phyloP scores from a whole-genome alignment of 1,140 invertebrate genomes.

The Zaprionus vittiger region DNA sequence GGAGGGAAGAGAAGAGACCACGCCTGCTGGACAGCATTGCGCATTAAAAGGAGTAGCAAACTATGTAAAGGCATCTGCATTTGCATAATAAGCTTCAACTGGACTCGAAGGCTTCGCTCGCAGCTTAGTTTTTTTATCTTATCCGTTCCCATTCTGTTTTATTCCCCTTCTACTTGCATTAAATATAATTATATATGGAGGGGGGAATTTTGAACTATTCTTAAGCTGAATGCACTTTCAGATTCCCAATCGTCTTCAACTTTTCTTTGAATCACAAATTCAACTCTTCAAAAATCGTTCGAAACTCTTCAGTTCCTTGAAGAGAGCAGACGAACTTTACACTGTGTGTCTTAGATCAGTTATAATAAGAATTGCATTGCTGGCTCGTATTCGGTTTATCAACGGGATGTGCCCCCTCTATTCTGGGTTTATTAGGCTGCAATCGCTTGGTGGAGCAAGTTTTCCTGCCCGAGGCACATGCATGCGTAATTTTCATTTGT shows the following conservation, averaged over 20 bases:
- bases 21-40: constrained; percentile 6
- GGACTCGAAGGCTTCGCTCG: constrained; percentile 58
- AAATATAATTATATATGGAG: background rate
- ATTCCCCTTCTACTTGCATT: background rate
- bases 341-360: background rate
- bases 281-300: background rate
- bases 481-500: constrained; percentile 44
- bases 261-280: too few species aligned
- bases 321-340: background rate
- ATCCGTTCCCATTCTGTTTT: constrained; percentile 8
- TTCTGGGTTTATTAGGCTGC: background rate
- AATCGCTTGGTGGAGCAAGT: background rate
- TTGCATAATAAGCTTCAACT: constrained; percentile 70
- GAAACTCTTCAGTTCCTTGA: background rate
- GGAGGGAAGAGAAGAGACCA: background rate
- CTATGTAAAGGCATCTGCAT: constrained; percentile 56
- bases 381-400: background rate
- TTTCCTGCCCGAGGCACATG: constrained; percentile 7
- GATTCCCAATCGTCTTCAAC: too few species aligned
- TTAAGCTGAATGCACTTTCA: too few species aligned
- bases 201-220: background rate
- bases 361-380: background rate
- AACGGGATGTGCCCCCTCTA: background rate
- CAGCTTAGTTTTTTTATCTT: constrained; percentile 41
- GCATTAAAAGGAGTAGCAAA: constrained; percentile 74